Percentiles rank a stretch among this genome's conserved stretches.
Conservation (phyloP, 2,113 vertebrate genomes). For the Neotoma lepida region DNA sequence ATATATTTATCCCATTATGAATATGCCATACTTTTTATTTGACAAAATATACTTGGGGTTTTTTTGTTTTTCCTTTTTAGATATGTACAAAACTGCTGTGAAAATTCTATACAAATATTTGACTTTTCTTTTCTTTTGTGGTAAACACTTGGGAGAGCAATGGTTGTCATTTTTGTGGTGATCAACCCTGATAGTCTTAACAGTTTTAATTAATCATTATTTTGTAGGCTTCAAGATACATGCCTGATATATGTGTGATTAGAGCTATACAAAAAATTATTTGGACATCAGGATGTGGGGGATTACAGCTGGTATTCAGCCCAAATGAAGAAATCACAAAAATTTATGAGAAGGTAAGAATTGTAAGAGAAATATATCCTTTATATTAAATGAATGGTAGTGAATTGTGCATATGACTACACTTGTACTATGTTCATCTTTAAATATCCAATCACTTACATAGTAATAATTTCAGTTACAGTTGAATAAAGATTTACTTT, state of each 20-base stretch:
- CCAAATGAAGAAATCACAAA: slow-evolving; percentile 98
- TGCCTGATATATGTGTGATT: slow-evolving; percentile 99
- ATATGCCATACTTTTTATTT: slow-evolving; percentile 16
- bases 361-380: slow-evolving; percentile 35
- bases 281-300: slow-evolving; percentile 98
- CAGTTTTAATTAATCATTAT: slow-evolving; percentile 80
- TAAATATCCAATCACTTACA: background rate
- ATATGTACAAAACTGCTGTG: slow-evolving; percentile 34
- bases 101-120: slow-evolving; percentile 5
- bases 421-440: background rate
- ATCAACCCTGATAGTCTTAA: slow-evolving; percentile 23
- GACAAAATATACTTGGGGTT: background rate
- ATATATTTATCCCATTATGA: slow-evolving; percentile 2
- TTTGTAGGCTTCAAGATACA: slow-evolving; percentile 96
- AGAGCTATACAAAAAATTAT: slow-evolving; percentile 98
- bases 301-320: slow-evolving; percentile 97
- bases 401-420: slow-evolving; percentile 17
- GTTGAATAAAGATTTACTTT: slow-evolving; percentile 49
- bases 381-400: background rate
- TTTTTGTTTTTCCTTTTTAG: background rate
- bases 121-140: background rate
- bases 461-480: background rate
- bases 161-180: background rate
- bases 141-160: background rate
- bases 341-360: slow-evolving; percentile 97